Evolutionary conservation across 1,140 invertebrate species (phyloP).

Genomic region (Eciton burchellii): DNA sequence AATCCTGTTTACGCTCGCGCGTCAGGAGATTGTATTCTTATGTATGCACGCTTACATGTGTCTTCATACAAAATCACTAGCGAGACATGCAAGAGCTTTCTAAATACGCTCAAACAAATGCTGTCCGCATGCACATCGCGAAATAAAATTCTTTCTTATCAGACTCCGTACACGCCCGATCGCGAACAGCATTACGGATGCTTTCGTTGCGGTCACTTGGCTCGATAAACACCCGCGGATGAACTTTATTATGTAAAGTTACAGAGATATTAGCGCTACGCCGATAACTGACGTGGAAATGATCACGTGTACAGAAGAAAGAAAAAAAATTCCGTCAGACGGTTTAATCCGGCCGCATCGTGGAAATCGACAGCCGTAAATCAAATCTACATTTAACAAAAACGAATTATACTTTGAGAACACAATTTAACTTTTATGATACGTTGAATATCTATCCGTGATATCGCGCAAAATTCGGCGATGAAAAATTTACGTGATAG

Average conservation of each 20-base stretch:
- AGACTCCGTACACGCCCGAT: no score
- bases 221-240: not conserved
- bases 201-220: no score
- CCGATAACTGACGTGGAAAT: slow-evolving; percentile 12
- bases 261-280: not conserved
- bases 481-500: not conserved
- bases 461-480: not conserved
- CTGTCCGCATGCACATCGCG: no score
- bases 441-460: not conserved
- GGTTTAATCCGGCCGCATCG: not conserved
- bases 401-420: slow-evolving; percentile 25
- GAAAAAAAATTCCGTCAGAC: not conserved
- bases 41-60: no score
- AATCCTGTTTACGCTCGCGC: not conserved
- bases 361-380: not conserved
- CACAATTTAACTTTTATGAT: slow-evolving; percentile 17
- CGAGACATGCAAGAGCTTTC: no score
- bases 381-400: slow-evolving; percentile 1
- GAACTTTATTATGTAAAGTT: not conserved
- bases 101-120: no score
- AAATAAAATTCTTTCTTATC: no score
- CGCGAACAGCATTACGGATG: no score
- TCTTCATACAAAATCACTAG: no score
- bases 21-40: not conserved
- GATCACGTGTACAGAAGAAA: not conserved